Evolutionary conservation across 2,113 vertebrate genomes (phyloP).

Genomic region (Grus americana): DNA sequence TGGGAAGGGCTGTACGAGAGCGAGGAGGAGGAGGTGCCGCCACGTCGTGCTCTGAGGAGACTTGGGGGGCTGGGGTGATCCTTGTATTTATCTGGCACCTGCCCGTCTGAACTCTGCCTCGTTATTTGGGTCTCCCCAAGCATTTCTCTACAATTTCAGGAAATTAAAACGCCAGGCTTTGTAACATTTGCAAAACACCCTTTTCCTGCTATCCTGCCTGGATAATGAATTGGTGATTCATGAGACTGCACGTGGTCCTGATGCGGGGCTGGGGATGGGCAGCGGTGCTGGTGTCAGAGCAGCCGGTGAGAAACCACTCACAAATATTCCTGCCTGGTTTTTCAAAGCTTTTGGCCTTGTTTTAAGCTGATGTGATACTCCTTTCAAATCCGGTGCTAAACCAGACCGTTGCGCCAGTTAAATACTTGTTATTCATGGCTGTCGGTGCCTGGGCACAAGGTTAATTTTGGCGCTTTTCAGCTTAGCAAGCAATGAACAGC

Average conservation of each 20-base stretch:
- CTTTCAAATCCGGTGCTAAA: neutral
- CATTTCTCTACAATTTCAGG: neutral
- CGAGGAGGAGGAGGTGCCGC: neutral
- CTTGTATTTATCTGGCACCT: rapidly evolving
- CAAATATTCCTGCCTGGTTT: neutral
- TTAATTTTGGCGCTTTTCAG: conserved; percentile 62
- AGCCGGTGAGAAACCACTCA: rapidly evolving
- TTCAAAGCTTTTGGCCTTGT: neutral
- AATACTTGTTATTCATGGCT: neutral
- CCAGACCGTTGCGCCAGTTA: neutral
- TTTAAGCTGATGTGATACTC: neutral
- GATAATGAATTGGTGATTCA: rapidly evolving
- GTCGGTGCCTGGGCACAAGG: conserved; percentile 32
- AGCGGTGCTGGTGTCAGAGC: rapidly evolving
- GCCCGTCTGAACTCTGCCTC: rapidly evolving
- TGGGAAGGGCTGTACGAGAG: neutral
- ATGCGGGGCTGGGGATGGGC: neutral
- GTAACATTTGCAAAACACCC: rapidly evolving
- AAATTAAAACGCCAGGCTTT: too few species aligned
- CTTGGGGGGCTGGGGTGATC: neutral
- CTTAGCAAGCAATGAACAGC: conserved; percentile 50
- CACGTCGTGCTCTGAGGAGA: rapidly evolving
- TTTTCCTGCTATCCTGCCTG: rapidly evolving
- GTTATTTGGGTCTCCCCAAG: rapidly evolving
- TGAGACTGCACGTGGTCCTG: rapidly evolving